phyloP scores from a whole-genome alignment of 2,797 vertebrate genomes.

The Corythornis leucogaster region DNA sequence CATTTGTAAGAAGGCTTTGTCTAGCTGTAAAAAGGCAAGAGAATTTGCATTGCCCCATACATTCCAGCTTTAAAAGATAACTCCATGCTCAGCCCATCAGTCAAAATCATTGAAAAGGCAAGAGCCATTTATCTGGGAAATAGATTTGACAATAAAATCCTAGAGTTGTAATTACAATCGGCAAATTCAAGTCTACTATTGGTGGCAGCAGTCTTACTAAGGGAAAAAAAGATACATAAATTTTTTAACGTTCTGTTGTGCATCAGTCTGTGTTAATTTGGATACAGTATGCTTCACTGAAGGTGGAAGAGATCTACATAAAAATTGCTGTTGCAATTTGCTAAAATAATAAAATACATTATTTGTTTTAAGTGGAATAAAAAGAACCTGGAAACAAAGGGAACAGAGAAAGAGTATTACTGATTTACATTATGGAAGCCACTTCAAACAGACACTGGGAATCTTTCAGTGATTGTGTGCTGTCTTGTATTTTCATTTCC shows the following conservation, averaged over 20 bases:
- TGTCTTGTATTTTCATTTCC: neutral
- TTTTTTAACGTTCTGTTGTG: conserved; percentile 16
- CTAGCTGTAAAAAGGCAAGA: conserved; percentile 13
- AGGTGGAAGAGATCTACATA: neutral
- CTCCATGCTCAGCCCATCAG: neutral
- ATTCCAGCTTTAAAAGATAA: neutral
- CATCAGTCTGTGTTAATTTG: neutral
- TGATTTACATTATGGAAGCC: neutral
- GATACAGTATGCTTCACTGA: neutral
- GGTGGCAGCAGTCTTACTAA: conserved; percentile 17
- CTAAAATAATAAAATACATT: conserved; percentile 7
- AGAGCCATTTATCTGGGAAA: conserved; percentile 40
- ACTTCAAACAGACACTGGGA: neutral
- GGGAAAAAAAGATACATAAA: conserved; percentile 10
- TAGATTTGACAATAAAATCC: conserved; percentile 43
- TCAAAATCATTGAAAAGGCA: conserved; percentile 45
- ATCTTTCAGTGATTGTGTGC: neutral
- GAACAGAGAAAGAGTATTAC: neutral
- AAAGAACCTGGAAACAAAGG: neutral
- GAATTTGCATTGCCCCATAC: neutral
- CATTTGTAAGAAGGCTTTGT: conserved; percentile 16
- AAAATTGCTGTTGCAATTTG: conserved; percentile 10
- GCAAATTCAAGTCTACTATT: conserved; percentile 24
- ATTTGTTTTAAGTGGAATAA: neutral
- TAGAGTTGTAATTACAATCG: conserved; percentile 46